Evolutionary conservation across 2,888 invertebrate genomes (phyloP), one percentile per base, ranked within the genome.

Genomic region (Leptinotarsa peninsularis): DNA sequence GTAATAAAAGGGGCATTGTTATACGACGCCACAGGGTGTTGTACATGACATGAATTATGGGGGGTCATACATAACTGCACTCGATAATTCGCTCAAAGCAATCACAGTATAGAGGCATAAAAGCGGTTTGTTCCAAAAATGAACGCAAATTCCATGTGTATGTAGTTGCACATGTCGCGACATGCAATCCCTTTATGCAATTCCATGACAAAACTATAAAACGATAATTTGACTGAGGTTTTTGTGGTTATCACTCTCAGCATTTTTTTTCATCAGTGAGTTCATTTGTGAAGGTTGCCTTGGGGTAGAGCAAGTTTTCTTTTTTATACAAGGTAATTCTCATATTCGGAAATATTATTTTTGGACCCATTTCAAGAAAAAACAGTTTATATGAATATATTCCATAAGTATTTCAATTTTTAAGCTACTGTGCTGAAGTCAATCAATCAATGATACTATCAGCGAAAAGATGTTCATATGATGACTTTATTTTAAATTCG

Each of bases 1-100:
- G 78, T 70, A 75, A 78, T 79, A 82, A 82, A 80, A 80, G 80
- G 80, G 78, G 78, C 81, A 82, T 83, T 83, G 83, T 84, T 81
- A 79, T 80, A 84, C 78, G 81, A 81, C 83, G 82, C 84, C 82
- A 76, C 79, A 74, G 85, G 83, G 83, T 80, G 83, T 82, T 83
- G 82, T 85, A 76, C 78, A 79, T 78, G 75, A 76, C 74, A 63
- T 63, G 63, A 63, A 63, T 63, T 78, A 66, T 75, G 71, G 78
- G 79, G 72, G 73, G 78, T 79, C 71, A 66, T 74, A 76, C 77
- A 76, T 82, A 70, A 70, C 70, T 60, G 58, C 58, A 33, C 58
- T 70, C 70, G 49, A 60, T 70, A 70, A 70, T 70, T 60, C 70
- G 58, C 70, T 70, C 58, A 58, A 56, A 49, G 56, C 70, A 60